Conservation (phyloP, 2,888 invertebrate species). For the Polydrusus cervinus region DNA sequence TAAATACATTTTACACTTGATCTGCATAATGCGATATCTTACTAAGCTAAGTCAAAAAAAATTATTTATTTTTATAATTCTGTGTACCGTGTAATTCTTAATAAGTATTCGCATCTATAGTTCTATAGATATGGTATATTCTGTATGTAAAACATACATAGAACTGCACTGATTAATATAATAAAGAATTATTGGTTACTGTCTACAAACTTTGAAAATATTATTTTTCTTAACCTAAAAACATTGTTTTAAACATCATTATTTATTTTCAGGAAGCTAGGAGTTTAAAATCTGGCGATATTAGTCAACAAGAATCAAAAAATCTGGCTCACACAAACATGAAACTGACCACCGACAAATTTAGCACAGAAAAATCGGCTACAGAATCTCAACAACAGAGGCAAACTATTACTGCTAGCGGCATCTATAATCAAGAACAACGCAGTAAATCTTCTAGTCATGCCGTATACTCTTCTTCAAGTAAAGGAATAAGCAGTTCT, state of each 20-base stretch:
- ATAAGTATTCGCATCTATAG: too few species aligned
- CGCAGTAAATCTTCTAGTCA: slow-evolving; percentile 85
- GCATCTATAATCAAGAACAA: slow-evolving; percentile 82
- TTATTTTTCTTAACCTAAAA: too few species aligned
- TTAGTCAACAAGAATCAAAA: slow-evolving; percentile 89
- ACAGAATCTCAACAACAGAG: slow-evolving; percentile 81
- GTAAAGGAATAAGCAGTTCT: slow-evolving; percentile 82
- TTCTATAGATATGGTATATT: too few species aligned
- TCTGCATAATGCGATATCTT: background rate
- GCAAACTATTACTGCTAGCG: slow-evolving; percentile 86
- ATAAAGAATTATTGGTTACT: too few species aligned
- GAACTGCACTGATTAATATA: too few species aligned
- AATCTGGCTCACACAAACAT: slow-evolving; percentile 89
- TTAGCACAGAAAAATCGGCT: slow-evolving; percentile 86
- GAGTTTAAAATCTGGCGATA: slow-evolving; percentile 87
- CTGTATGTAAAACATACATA: too few species aligned
- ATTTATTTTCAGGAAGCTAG: slow-evolving; percentile 81
- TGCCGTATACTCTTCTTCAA: slow-evolving; percentile 86
- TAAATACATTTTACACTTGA: background rate
- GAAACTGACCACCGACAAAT: slow-evolving; percentile 89
- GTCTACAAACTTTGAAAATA: too few species aligned
- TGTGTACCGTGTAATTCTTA: too few species aligned
- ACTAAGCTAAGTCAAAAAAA: background rate
- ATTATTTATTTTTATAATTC: background rate
- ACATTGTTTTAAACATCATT: background rate